Evolutionary conservation across 2,888 invertebrate species (phyloP).

Genomic region (Cantharis rustica): DNA sequence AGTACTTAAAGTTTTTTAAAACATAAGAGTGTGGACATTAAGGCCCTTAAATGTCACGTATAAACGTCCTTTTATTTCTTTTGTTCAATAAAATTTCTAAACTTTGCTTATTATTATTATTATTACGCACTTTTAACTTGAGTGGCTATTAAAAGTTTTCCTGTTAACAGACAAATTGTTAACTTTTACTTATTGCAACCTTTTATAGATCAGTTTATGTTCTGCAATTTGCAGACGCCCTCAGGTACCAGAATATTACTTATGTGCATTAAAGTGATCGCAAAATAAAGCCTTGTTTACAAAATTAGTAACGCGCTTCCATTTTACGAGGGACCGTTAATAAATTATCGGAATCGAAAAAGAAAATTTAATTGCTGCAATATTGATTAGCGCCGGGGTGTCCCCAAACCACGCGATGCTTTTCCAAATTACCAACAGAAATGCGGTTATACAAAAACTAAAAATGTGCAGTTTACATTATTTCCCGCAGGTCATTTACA

Average conservation of each 20-base stretch:
- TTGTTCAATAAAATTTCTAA: neutral
- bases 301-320: conserved; percentile 5
- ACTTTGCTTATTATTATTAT: neutral
- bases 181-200: conserved; percentile 22
- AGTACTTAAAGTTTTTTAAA: conserved; percentile 34
- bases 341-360: neutral
- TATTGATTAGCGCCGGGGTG: neutral
- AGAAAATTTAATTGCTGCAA: neutral
- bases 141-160: conserved; percentile 17
- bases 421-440: too few species aligned
- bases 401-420: neutral
- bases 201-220: conserved; percentile 20
- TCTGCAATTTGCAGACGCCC: conserved; percentile 7
- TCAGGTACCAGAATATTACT: conserved; percentile 19
- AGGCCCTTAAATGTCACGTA: conserved; percentile 20
- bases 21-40: conserved; percentile 29
- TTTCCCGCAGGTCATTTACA: neutral
- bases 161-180: conserved; percentile 25
- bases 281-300: conserved; percentile 20
- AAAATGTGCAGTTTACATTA: neutral
- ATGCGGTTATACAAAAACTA: too few species aligned
- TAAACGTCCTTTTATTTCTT: conserved; percentile 4
- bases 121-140: neutral
- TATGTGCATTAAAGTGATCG: conserved; percentile 20
- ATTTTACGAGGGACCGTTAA: neutral